Evolutionary conservation across 2,888 invertebrate species (phyloP).

Genomic region (Coleophora flavipennella): DNA sequence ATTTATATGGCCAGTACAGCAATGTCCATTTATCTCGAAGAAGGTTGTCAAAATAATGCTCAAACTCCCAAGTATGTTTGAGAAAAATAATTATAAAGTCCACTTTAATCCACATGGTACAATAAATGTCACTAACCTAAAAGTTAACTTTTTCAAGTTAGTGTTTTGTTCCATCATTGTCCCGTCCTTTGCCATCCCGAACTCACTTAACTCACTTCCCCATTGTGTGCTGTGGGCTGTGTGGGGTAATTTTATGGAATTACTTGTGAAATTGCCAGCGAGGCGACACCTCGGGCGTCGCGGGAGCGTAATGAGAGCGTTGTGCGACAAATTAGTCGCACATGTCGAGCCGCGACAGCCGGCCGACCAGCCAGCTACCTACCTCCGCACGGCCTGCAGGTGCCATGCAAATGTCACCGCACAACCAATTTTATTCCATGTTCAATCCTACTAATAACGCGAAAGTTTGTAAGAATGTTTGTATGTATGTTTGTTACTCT

Average conservation of each 20-base stretch:
- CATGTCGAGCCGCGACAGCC: conserved; percentile 62
- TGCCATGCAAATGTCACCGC: conserved; percentile 36
- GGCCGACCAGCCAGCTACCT: conserved; percentile 35
- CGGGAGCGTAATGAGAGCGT: conserved; percentile 55
- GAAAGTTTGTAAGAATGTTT: too few relatives aligned
- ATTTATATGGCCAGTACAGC: too few relatives aligned
- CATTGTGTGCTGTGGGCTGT: conserved; percentile 24
- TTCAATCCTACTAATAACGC: conserved; percentile 9
- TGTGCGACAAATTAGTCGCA: conserved; percentile 66
- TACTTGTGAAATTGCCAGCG: conserved; percentile 52
- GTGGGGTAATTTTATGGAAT: conserved; percentile 59
- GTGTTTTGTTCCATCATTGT: too few relatives aligned
- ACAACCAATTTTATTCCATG: conserved; percentile 18
- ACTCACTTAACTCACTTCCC: conserved; percentile 27
- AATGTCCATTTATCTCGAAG: too few relatives aligned
- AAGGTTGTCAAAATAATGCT: too few relatives aligned
- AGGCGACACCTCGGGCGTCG: conserved; percentile 61
- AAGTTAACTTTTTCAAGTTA: too few relatives aligned
- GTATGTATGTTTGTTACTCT: too few relatives aligned
- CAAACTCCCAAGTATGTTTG: too few relatives aligned
- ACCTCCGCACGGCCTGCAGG: conserved; percentile 40
- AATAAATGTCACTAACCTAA: too few relatives aligned
- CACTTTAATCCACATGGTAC: too few relatives aligned
- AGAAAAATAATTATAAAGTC: too few relatives aligned
- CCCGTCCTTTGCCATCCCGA: too few relatives aligned